These are phyloP conservation scores for Rhagophthalmus giganteus DNA, from an alignment of 2,888 invertebrate species.

Conservation along the genomic window DNA sequence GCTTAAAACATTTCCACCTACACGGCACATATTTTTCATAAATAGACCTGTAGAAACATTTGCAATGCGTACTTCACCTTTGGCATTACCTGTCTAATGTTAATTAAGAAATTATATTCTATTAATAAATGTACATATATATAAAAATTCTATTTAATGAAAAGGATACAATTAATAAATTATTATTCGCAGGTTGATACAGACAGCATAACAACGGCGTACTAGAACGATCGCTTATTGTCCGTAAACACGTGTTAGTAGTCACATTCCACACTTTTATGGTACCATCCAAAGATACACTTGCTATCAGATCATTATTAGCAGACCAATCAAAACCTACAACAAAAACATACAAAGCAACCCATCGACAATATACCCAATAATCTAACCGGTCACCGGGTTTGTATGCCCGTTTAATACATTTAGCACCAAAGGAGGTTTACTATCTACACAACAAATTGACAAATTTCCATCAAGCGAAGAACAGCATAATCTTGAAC, in stretches of 20 bases:
- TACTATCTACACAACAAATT: slow-evolving; percentile 74
- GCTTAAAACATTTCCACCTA: slow-evolving; percentile 67
- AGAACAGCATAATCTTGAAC: slow-evolving; percentile 75
- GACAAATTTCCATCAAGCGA: slow-evolving; percentile 79
- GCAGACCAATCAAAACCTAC: slow-evolving; percentile 82
- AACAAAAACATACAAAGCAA: slow-evolving; percentile 23
- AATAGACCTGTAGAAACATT: slow-evolving; percentile 87
- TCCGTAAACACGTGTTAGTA: slow-evolving; percentile 65
- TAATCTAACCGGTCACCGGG: slow-evolving; percentile 68
- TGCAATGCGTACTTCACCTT: slow-evolving; percentile 74
- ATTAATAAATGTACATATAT: too few species aligned
- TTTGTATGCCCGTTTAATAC: slow-evolving; percentile 75
- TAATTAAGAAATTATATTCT: too few species aligned
- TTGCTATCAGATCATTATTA: slow-evolving; percentile 81
- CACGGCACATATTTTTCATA: slow-evolving; percentile 63
- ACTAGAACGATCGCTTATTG: slow-evolving; percentile 65
- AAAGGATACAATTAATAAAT: slow-evolving; percentile 81
- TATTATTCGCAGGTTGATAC: slow-evolving; percentile 84
- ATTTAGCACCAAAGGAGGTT: slow-evolving; percentile 71
- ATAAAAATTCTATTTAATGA: too few species aligned
- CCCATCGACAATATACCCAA: slow-evolving; percentile 4
- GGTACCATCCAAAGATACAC: slow-evolving; percentile 73
- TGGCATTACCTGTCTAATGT: slow-evolving; percentile 67
- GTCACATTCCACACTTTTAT: slow-evolving; percentile 68
- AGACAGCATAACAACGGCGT: slow-evolving; percentile 71